Base-by-base conservation (phyloP, 2,113 vertebrate species). In the Entelurus aequoreus region DNA sequence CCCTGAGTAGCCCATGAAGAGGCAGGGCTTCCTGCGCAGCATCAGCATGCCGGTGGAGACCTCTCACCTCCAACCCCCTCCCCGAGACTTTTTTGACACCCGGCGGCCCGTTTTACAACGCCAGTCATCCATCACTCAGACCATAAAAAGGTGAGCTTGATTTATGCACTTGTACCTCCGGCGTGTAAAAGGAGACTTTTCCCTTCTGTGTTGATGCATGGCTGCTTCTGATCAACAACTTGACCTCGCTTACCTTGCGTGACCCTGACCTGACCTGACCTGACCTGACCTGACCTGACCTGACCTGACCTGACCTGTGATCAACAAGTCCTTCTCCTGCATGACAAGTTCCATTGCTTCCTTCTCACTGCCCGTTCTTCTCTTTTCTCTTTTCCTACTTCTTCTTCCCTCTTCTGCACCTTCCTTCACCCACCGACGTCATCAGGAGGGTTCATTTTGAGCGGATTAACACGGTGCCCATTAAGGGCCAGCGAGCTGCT, bases 121-220 rank as follows among this genome's bases (percentile, higher is more conserved):
- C 15, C 97, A 97, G 88, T 92, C 90, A 8, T 99, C 97, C 36
- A 98, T 99, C 89, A 99, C 96, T 9, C 97, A 98, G 89, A 97
- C 95, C 80, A 98, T 99, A 83, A 94, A 90, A 87, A 98, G 97
- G 96, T 99, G 88, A 84, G 66, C 35, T 35, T 35, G 21, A 53
- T 53, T 53, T 35, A 4, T 15, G 5, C 52, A 15, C 52, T 36
- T 37, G 28, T 42, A 42, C 40, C 40, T 6, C 8, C 15, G 21
- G 54, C 54, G 54, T 60, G 36, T 51, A 21, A 56, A 66, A 52
- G 62, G 13, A 16, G 1, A 14, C 15, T 63, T 21, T 54, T 8
- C 52, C 71, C 28, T 36, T n/a, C 53, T 57, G 48, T 50, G 46
- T 70, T 72, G 66, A 72, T 65, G 60, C 63, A 66, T 53, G 47